Evolutionary conservation across 2,797 vertebrate genomes (phyloP).

Genomic region (Rhinatrema bivittatum): DNA sequence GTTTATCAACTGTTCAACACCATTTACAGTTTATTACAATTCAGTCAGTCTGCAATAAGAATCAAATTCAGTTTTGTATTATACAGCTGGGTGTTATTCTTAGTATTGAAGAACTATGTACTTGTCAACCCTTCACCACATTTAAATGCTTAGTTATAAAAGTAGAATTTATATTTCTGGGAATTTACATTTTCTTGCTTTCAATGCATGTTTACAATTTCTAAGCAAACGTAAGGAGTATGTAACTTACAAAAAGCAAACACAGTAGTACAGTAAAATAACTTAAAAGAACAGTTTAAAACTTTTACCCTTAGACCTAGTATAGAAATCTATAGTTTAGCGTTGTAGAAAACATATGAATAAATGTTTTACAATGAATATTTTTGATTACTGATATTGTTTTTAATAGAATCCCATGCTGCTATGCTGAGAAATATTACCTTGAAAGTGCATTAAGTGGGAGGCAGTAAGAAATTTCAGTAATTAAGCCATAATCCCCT

Average conservation of each 20-base stretch:
- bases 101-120: constrained; percentile 48
- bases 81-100: constrained; percentile 52
- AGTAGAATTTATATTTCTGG: constrained; percentile 34
- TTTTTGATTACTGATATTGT: constrained; percentile 67
- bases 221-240: constrained; percentile 37
- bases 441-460: too few species aligned
- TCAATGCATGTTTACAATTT: constrained; percentile 43
- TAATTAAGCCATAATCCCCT: too few species aligned
- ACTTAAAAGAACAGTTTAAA: constrained; percentile 31
- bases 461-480: too few species aligned
- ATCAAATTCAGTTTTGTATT: constrained; percentile 53
- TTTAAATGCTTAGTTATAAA: constrained; percentile 41
- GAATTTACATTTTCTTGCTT: constrained; percentile 33
- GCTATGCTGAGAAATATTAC: too few species aligned
- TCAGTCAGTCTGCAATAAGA: constrained; percentile 60
- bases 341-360: constrained; percentile 11
- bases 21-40: constrained; percentile 54
- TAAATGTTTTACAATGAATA: background rate
- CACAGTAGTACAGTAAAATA: constrained; percentile 53
- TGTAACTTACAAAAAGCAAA: constrained; percentile 43
- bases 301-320: constrained; percentile 43
- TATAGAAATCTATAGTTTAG: constrained; percentile 31
- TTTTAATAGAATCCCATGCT: too few species aligned
- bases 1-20: constrained; percentile 63
- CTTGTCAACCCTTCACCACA: constrained; percentile 39